A percentile compares a stretch with the other conserved stretches of the same genome.
Evolutionary conservation across 2,113 vertebrate genomes (phyloP).

Genomic region (Hemicordylus capensis): DNA sequence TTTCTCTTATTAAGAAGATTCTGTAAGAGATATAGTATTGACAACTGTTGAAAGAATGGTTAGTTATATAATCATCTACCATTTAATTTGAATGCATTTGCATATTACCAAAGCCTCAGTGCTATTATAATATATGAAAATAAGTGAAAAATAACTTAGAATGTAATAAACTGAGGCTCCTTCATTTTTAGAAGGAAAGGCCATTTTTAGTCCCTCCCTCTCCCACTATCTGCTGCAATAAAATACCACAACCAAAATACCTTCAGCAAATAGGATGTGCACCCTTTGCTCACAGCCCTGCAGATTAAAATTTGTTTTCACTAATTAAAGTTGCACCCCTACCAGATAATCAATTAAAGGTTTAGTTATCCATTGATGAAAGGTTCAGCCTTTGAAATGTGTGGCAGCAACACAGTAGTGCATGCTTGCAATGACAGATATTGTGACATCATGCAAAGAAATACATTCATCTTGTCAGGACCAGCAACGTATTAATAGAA

Average conservation of each 20-base stretch:
- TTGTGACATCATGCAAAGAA: neutral
- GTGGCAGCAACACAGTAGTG: neutral
- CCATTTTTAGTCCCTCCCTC: neutral
- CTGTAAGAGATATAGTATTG: no score
- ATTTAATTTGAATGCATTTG: neutral
- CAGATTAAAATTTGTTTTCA: no score
- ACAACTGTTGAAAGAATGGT: no score
- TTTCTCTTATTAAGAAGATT: no score
- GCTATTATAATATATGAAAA: neutral
- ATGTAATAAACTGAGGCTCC: neutral
- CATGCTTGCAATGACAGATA: no score
- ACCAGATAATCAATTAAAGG: neutral
- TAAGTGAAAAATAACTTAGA: neutral
- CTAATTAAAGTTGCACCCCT: neutral
- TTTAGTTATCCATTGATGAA: neutral
- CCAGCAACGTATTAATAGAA: constrained; percentile 12
- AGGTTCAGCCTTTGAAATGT: neutral
- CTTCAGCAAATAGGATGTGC: neutral
- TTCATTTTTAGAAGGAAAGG: neutral
- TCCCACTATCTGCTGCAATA: neutral
- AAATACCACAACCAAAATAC: neutral
- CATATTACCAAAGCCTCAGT: neutral
- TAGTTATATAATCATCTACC: no score
- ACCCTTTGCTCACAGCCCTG: neutral
- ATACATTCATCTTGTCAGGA: neutral